A percentile compares a stretch with the other conserved stretches of the same genome.
phyloP scores from a whole-genome alignment of 2,797 vertebrate species.

The Gobio occitaniae region DNA sequence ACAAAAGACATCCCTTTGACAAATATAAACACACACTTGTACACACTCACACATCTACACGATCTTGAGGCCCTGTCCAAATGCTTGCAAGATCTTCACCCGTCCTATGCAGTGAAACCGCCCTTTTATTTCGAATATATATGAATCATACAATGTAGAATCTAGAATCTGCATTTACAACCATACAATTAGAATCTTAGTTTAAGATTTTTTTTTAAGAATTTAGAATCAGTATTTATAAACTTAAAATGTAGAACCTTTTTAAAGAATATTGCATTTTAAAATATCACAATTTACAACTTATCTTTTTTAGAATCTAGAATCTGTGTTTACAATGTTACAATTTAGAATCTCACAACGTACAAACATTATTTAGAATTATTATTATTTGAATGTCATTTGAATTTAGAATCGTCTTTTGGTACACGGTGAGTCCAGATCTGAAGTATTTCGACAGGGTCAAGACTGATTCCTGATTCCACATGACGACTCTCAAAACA shows the following conservation, averaged over 20 bases:
- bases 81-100: conserved; percentile 8
- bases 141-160: neutral
- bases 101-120: neutral
- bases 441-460: conserved; percentile 31
- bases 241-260: neutral
- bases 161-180: neutral
- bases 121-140: neutral
- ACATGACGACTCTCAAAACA: conserved; percentile 17
- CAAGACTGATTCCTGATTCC: conserved; percentile 2
- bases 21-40: conserved; percentile 58
- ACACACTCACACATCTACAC: conserved; percentile 12
- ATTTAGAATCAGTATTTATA: neutral
- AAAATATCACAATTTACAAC: neutral
- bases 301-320: neutral
- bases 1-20: conserved; percentile 76
- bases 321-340: neutral
- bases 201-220: neutral
- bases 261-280: neutral
- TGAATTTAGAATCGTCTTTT: neutral
- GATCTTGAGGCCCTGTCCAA: conserved; percentile 32
- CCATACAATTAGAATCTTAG: neutral
- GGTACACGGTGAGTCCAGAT: neutral
- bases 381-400: neutral
- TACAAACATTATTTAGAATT: neutral
- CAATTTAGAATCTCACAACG: neutral